A percentile compares a stretch with the other conserved stretches of the same genome.
These are phyloP conservation scores for Carduelis carduelis DNA, from an alignment of 2,797 vertebrate species.

Conservation along the genomic window DNA sequence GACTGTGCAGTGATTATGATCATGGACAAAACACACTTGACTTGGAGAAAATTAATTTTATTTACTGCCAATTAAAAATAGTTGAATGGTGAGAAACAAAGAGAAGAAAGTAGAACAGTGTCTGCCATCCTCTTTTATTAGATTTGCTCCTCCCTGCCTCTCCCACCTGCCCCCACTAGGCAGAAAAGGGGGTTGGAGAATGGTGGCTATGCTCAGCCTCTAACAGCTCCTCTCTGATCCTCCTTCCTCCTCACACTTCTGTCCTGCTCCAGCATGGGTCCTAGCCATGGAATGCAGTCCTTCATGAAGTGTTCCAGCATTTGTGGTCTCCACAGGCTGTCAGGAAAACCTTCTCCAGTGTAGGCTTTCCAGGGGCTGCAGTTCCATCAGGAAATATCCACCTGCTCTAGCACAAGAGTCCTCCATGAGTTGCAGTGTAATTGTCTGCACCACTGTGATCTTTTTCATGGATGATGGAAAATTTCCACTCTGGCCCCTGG, in stretches of 20 bases:
- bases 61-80: neutral
- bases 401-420: neutral
- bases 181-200: rapidly evolving
- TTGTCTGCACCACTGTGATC: neutral
- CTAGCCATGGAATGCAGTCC: neutral
- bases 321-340: neutral
- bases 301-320: neutral
- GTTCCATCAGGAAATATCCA: neutral
- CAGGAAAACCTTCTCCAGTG: neutral
- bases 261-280: neutral
- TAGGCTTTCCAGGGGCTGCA: neutral
- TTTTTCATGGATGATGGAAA: neutral
- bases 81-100: neutral
- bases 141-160: neutral
- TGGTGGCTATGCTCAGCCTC: neutral
- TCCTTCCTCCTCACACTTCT: neutral
- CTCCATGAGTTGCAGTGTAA: rapidly evolving
- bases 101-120: neutral
- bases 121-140: neutral
- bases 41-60: neutral
- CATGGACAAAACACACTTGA: neutral
- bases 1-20: neutral
- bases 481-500: neutral
- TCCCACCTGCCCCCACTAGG: neutral
- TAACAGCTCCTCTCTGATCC: rapidly evolving